Evolutionary conservation across 2,797 vertebrate species (phyloP), one percentile per base, ranked within the genome.

Genomic region (Vireo griseus): DNA sequence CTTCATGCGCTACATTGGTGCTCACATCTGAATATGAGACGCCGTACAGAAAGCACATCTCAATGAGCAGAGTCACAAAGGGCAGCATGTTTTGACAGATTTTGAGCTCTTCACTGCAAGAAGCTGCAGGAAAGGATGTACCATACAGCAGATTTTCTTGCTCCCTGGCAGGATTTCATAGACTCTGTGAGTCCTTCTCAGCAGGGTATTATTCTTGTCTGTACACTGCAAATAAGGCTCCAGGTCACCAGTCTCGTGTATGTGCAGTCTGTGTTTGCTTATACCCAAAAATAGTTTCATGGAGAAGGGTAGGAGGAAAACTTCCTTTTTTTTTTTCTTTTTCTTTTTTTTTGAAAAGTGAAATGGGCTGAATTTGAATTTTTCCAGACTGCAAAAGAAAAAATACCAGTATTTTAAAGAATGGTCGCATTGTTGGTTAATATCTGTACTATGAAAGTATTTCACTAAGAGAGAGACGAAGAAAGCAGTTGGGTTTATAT

Each of bases 201-300:
- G 96, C 92, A 94, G 96, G 94, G 69, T 86, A 90, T 95, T 95
- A 40, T 94, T 92, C 92, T 90, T 94, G 88, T 94, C 93, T 96
- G 17, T 61, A 66, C 55, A 80, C 44, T 5, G 6, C 68, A 95
- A 92, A 67, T 80, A 72, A 89, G 77, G 50, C 72, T 93, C 47
- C 50, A 67, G 71, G 42, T 93, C 76, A 85, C 39, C 69, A 51
- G 50, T 50, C 69, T 77, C 17, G 3, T 79, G 29, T 75, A 54
- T 59, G 62, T 75, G 48, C 65, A 45, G 45, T 55, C 48, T 73
- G 21, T 86, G 28, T 95, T 78, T 78, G 71, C 86, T 94, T 68
- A 66, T 77, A 63, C 5, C 62, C 44, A 73, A 63, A 95, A 92
- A 72, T 44, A 76, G 42, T 55, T 69, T 33, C 0, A 2, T 69